Evolutionary conservation across 2,113 vertebrate genomes (phyloP), one percentile per base, ranked within the genome.

Genomic region (Nerophis lumbriciformis): DNA sequence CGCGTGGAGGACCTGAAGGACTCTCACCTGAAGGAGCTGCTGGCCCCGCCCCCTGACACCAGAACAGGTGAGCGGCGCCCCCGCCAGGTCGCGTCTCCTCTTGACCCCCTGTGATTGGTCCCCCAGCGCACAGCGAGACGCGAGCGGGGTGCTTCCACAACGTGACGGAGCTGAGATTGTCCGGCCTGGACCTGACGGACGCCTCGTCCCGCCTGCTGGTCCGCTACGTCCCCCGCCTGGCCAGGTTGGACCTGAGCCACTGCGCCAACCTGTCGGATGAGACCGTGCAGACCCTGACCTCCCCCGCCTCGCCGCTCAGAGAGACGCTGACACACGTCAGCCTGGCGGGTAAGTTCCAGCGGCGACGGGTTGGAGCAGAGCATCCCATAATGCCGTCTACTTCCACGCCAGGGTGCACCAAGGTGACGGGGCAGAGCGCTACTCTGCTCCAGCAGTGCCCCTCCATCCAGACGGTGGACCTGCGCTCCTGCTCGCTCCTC

Each of bases 1-100:
- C 90, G 92, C 71, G 92, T 94, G 0, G 93, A 95, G 76, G 94
- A 94, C 65, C 88, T 96, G 36, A 95, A 95, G 79, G 94, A 95
- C 73, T 93, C 93, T 0, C 93, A 95, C 77, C 91, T 96, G 75
- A 91, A 91, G 0, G 94, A 96, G 84, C 90, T 96, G 76, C 89
- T 95, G 61, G 88, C 92, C 35, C 92, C 93, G 19, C 90, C 90
- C 0, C 78, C 85, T 7, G 94, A 95, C 79, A 88, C 90, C 36
- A 83, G 91, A 79, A 91, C 92, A 91, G 94, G 93, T 94, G 69
- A 79, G 73, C 8, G 16, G 9, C 5, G 48, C 52, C 52, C 11
- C 5, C 5, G 6, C 5, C 16, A 8, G 9, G 6, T 9, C 48
- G 3, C 14, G 10, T 21, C 21, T 3, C 8, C 28, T 39, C 19